phyloP scores from a whole-genome alignment of 2,113 vertebrate genomes.

The Carettochelys insculpta region DNA sequence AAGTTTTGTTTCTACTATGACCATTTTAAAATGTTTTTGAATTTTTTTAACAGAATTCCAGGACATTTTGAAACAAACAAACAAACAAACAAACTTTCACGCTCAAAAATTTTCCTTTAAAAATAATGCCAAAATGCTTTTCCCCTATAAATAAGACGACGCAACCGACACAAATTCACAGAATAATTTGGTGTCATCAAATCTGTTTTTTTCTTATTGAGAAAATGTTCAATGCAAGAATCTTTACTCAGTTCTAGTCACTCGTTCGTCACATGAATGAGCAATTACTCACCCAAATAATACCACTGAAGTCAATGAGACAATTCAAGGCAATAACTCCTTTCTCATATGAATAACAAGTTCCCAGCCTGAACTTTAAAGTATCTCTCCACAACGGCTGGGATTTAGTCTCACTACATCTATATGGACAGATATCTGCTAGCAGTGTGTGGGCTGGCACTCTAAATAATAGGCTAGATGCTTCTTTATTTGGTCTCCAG shows the following conservation, averaged over 20 bases:
- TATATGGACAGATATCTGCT: background rate
- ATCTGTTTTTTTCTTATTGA: background rate
- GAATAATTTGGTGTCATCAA: background rate
- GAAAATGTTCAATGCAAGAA: background rate
- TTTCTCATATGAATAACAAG: background rate
- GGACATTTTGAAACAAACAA: background rate
- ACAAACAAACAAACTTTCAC: background rate
- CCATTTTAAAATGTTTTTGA: background rate
- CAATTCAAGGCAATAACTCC: background rate
- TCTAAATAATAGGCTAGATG: background rate
- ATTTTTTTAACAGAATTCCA: background rate
- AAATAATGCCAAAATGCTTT: background rate
- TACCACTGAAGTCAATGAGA: background rate
- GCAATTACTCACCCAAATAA: background rate
- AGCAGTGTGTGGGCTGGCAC: no score
- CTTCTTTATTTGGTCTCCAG: background rate
- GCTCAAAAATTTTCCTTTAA: background rate
- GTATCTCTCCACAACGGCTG: background rate
- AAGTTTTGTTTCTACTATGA: background rate
- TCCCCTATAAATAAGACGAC: no score
- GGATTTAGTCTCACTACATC: background rate
- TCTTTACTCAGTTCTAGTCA: background rate
- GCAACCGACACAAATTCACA: background rate
- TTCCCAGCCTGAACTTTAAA: background rate
- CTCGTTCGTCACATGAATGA: background rate